Evolutionary conservation across 2,797 vertebrate species (phyloP).

Genomic region (Ibycter americanus): DNA sequence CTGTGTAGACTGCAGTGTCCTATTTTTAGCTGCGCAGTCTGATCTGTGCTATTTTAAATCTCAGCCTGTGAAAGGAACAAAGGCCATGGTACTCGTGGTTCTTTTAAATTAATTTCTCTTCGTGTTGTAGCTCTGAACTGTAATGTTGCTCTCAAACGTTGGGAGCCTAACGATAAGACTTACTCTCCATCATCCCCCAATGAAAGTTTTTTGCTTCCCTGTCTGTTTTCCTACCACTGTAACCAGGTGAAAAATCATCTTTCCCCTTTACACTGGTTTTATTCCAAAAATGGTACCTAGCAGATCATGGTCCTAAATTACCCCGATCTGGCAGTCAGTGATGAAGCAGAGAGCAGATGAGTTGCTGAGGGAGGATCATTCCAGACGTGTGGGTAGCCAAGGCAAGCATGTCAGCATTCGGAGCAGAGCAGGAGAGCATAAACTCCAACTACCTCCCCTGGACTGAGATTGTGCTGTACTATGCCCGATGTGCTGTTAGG

Average conservation of each 20-base stretch:
- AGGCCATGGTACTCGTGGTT: fast-evolving
- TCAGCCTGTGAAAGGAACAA: background rate
- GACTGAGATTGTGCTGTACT: background rate
- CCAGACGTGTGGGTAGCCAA: background rate
- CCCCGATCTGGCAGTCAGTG: too few species aligned
- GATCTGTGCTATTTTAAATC: background rate
- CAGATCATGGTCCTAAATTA: background rate
- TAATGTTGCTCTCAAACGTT: background rate
- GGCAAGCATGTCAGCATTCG: fast-evolving
- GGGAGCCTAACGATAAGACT: background rate
- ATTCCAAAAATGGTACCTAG: background rate
- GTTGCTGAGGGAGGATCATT: background rate
- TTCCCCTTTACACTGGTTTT: background rate
- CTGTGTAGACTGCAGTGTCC: background rate
- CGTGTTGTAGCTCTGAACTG: background rate
- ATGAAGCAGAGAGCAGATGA: background rate
- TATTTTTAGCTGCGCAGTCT: background rate
- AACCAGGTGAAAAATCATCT: background rate
- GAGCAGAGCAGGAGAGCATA: background rate
- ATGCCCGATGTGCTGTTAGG: too few species aligned
- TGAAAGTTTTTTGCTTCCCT: background rate
- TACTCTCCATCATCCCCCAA: background rate
- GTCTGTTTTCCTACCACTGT: background rate
- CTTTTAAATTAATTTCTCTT: background rate
- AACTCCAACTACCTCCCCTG: background rate